Base-by-base conservation (phyloP, 2,113 vertebrate genomes). In the Fulmarus glacialis region DNA sequence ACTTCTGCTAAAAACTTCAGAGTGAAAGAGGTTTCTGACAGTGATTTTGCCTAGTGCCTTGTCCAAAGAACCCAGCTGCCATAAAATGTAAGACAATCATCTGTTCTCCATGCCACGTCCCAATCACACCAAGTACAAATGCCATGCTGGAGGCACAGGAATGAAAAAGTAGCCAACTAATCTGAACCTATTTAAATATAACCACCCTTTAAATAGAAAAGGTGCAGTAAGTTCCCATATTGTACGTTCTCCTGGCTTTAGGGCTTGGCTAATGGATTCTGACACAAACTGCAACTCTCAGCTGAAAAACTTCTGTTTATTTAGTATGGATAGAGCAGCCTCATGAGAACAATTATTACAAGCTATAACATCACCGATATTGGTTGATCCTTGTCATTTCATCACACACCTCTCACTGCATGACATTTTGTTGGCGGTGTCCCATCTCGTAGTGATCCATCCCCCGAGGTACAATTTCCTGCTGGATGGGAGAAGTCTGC, bases 261-360 rank as follows among this genome's bases (percentile, higher is more conserved):
- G 38, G n/a, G 26, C 26, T 90, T 90, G 47, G 24, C 32, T 88
- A 48, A 83, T 36, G 50, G 67, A 11, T 90, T 86, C 78, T 93
- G 89, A 90, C 42, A 59, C 14, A 90, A 93, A 81, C n/a, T 77
- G 50, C 40, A 93, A 71, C 53, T 72, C 70, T 73, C 50, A 66
- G 26, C 42, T 86, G 59, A 83, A 93, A 97, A 91, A 11, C 12
- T 74, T 66, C 50, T 91, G 53, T 90, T 96, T 82, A 58, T 80
- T 82, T 81, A 82, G 82, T 55, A 59, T 43, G 63, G 82, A 80
- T 56, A 43, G 40, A 91, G 47, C 29, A 67, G 50, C n/a, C 74
- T 71, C 59, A 5, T 27, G 84, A 90, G 91, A 56, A 91, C 72
- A 88, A 83, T 45, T 91, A 36, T 60, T 83, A 78, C 42, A 63